Evolutionary conservation across 2,113 vertebrate species (phyloP).

Genomic region (Bettongia penicillata): DNA sequence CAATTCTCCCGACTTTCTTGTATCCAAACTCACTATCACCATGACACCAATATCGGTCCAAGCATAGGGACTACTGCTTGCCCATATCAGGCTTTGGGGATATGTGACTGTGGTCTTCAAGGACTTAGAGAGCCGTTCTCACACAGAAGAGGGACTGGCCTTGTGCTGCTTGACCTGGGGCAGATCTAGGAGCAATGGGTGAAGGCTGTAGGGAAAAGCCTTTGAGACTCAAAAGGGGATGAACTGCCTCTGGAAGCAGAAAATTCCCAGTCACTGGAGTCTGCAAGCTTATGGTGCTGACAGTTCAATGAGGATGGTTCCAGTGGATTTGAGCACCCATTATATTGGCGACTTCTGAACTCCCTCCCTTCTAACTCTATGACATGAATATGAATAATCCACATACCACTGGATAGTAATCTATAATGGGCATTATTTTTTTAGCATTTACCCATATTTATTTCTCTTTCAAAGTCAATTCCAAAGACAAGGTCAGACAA

Average conservation of each 20-base stretch:
- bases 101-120: not conserved
- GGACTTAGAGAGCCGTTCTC: not conserved
- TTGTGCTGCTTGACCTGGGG: not conserved
- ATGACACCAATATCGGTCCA: not conserved
- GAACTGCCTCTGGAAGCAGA: not conserved
- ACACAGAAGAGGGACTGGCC: not conserved
- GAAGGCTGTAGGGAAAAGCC: not conserved
- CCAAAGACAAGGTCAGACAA: not conserved
- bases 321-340: not conserved
- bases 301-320: not conserved
- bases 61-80: not conserved
- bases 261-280: not conserved
- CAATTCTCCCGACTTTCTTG: not conserved
- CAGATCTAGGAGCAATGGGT: not conserved
- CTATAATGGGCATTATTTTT: not conserved
- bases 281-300: not conserved
- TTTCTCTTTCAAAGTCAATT: not conserved
- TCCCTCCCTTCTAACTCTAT: not conserved
- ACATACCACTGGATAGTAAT: too few species aligned
- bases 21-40: not conserved
- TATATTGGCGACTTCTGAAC: not conserved
- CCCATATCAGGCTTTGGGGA: not conserved
- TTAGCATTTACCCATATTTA: not conserved
- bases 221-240: not conserved
- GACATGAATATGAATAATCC: not conserved